Conservation (phyloP, 2,888 invertebrate species). For the Andricus quercusramuli region DNA sequence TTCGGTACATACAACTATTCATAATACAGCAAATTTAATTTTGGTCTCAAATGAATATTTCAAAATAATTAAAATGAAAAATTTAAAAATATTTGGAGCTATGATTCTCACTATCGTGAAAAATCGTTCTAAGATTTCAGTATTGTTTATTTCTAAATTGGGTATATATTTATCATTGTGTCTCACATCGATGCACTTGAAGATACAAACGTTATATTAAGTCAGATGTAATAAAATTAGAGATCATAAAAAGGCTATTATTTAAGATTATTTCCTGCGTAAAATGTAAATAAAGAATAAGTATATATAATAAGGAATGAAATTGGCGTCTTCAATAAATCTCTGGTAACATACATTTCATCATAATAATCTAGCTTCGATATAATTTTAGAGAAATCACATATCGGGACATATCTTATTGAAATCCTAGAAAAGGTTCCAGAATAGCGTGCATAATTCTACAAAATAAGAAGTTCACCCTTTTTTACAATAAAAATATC, state of each 20-base stretch:
- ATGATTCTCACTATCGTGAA: not conserved
- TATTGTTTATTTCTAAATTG: not conserved
- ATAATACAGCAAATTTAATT: too few relatives aligned
- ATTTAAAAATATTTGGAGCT: not conserved
- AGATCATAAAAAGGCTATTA: not conserved
- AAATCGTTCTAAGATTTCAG: not conserved
- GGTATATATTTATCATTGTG: not conserved
- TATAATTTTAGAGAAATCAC: too few relatives aligned
- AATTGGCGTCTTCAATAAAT: too few relatives aligned
- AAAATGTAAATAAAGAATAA: not conserved
- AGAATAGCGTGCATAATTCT: not conserved
- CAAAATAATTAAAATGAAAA: not conserved
- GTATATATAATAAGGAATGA: not conserved
- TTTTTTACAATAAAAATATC: not conserved
- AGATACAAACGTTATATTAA: not conserved
- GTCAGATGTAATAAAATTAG: not conserved
- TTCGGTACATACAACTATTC: too few relatives aligned
- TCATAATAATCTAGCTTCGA: not conserved
- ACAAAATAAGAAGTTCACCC: not conserved
- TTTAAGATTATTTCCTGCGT: not conserved
- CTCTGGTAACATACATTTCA: not conserved
- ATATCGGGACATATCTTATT: not conserved
- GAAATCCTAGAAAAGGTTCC: not conserved
- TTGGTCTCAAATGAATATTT: too few relatives aligned
- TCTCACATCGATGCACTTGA: constrained; percentile 1